Evolutionary conservation across 1,140 invertebrate species (phyloP), one percentile per base, ranked within the genome.

Genomic region (Brachionus rotundiformis): DNA sequence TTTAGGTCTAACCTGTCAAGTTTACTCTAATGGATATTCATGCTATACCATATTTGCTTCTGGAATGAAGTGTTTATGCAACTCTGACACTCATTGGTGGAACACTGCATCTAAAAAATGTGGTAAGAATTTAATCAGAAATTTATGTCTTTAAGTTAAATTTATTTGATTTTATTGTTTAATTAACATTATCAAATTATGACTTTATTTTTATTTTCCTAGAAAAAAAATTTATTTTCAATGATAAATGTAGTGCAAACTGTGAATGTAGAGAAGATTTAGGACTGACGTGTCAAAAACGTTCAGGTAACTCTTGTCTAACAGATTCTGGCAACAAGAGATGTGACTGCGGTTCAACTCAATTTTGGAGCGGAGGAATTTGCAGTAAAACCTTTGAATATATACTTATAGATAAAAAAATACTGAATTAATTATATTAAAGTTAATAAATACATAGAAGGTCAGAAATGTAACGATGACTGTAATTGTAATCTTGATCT

Each of bases 231-330:
- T 61, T 10, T 10, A 27, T 23, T 10, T 61, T 25, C 16, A 10
- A 5, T 5, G 27, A 61, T 61, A 13, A 31, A 11, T 39, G 68
- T n/a, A 36, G 8, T 8, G n/a, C 6, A 1, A 39, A 36, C 25
- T 39, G 33, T 39, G 8, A 27, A 31, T 41, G 68, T 73, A 39
- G 68, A 61, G 33, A 41, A 25, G 68, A 44, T 73, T 44, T 73
- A 19, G 19, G 11, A 3, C 41, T 39, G 1, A 10, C n/a, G 2
- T 41, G 33, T 39, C 44, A 47, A 4, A 36, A 5, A 19, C 11
- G 13, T 13, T n/a, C 44, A 19, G 10, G 33, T 29, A n/a, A 36
- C 16, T 29, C 61, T 11, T 65, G 61, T 65, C 11, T 36, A 29
- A 65, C 16, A 5, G 16, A 29, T n/a, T 13, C 10, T 13, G 61